Evolutionary conservation across 1,140 invertebrate genomes (phyloP), one percentile per base, ranked within the genome.

Genomic region (Tetraneura akinire): DNA sequence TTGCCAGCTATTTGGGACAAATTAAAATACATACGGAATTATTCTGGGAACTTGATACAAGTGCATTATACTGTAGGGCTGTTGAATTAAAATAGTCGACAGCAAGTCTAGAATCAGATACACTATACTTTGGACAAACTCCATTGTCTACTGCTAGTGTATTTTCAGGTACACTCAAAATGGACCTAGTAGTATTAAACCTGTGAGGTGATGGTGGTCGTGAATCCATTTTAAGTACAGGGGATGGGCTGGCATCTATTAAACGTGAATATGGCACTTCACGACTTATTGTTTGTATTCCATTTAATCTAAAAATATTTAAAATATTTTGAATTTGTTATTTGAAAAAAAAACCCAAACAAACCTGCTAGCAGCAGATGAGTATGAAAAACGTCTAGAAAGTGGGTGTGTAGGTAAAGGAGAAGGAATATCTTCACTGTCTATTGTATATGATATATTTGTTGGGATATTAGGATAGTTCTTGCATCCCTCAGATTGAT

Each of bases 221-320:
- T 1, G 92, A 93, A 83, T 94, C 92, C 26, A 92, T 82, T 0
- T 88, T 87, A 49, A 89, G 82, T 49, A 86, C 86, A 32, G 83
- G 85, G 6, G 86, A 85, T n/a, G 87, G 87, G 86, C 88, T 90
- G 8, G 87, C 85, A 82, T 94, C 92, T 1, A 94, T 88, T 26
- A 94, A 86, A 45, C 92, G 89, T 21, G 92, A 90, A 85, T 94
- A 94, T 0, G 92, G 92, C 10, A 94, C 92, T 83, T 94, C 92
- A 82, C 87, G 57, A 71, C 49, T 80, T 55, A 80, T 70, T 47
- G 62, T 70, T 53, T 80, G 80, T 55, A 80, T 51, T 80, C 49
- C 64, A n/a, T 78, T 78, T 37, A 71, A 66, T 80, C 80, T 80
- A 71, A 14, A n/a, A 80, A 80, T 71, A 68, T 51, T 53, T 32